A percentile compares a stretch with the other conserved stretches of the same genome.
Conservation (phyloP, 2,113 vertebrate genomes). For the Thinocorus orbignyianus region DNA sequence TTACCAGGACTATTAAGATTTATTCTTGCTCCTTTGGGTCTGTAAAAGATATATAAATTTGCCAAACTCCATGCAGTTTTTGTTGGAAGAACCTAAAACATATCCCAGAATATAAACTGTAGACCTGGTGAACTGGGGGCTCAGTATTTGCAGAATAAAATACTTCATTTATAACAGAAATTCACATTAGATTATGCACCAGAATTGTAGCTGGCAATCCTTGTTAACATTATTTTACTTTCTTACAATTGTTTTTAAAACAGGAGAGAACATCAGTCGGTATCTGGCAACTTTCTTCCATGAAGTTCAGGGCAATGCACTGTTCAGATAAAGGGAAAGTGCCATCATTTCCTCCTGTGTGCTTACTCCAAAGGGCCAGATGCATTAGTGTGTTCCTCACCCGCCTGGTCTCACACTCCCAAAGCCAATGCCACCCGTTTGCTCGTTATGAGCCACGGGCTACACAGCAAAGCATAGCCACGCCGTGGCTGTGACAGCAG, state of each 20-base stretch:
- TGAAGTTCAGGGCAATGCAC: neutral
- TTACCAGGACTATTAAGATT: neutral
- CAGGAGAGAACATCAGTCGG: neutral
- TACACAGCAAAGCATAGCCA: neutral
- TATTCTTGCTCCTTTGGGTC: neutral
- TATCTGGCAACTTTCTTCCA: neutral
- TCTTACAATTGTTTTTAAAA: neutral
- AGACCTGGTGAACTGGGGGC: neutral
- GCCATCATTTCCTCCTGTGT: neutral
- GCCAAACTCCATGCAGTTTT: neutral
- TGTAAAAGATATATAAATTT: neutral
- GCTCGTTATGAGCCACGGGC: neutral
- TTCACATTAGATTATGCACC: neutral
- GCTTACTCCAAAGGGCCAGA: neutral
- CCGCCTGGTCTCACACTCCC: neutral
- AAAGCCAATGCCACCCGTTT: neutral
- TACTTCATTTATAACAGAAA: neutral
- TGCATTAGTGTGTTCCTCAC: neutral
- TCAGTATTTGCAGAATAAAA: neutral
- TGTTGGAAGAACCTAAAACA: neutral
- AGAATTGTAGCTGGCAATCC: neutral
- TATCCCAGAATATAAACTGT: neutral
- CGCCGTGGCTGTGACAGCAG: neutral
- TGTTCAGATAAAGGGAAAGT: neutral
- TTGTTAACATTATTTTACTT: neutral